These are phyloP conservation scores for Hoplodrina blanda DNA, from an alignment of 2,888 invertebrate genomes.

Conservation along the genomic window DNA sequence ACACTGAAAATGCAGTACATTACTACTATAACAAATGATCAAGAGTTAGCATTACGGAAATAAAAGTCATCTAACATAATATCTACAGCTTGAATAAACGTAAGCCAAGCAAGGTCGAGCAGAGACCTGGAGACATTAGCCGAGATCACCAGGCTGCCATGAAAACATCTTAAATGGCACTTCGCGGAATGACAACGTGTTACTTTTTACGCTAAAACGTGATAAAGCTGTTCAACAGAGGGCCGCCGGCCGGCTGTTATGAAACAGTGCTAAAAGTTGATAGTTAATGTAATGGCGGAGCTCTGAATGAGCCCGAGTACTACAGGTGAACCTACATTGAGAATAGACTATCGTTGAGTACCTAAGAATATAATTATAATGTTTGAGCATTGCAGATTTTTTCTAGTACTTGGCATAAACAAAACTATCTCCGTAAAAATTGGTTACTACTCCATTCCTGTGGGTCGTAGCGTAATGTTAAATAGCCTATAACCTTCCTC, in stretches of 20 bases:
- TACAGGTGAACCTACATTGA: not conserved
- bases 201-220: constrained; percentile 56
- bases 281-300: constrained; percentile 25
- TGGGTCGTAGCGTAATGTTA: too few species aligned
- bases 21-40: too few species aligned
- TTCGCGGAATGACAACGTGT: constrained; percentile 49
- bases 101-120: constrained; percentile 12
- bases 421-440: too few species aligned
- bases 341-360: not conserved
- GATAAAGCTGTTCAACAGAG: constrained; percentile 51
- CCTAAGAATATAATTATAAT: not conserved
- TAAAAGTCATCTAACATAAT: not conserved
- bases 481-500: too few species aligned
- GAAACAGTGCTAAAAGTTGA: constrained; percentile 44
- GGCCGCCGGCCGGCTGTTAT: constrained; percentile 32
- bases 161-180: constrained; percentile 56
- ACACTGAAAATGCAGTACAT: too few species aligned
- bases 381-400: not conserved
- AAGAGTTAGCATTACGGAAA: not conserved
- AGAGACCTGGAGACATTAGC: constrained; percentile 53
- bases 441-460: too few species aligned
- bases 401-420: not conserved
- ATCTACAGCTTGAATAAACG: constrained; percentile 3
- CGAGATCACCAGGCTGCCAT: constrained; percentile 37
- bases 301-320: constrained; percentile 4